phyloP scores from a whole-genome alignment of 2,797 vertebrate species.

The Eulemur rubriventer region DNA sequence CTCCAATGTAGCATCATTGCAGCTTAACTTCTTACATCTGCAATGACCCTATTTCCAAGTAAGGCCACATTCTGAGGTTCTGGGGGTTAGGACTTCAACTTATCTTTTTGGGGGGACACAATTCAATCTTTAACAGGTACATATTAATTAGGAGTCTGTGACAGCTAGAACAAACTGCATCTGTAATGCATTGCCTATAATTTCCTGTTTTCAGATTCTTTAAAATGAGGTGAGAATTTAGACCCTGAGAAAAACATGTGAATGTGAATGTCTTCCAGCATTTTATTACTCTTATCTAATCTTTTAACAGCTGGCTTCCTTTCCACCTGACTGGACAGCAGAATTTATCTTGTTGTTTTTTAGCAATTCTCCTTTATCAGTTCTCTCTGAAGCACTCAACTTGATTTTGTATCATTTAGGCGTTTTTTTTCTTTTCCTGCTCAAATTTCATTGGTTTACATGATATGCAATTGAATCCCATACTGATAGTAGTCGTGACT shows the following conservation, averaged over 20 bases:
- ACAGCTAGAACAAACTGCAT: background rate
- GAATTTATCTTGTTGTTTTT: background rate
- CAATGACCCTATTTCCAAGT: background rate
- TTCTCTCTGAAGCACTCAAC: background rate
- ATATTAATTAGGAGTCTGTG: background rate
- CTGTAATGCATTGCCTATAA: background rate
- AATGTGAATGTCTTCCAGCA: background rate
- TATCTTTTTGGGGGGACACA: background rate
- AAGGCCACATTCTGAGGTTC: background rate
- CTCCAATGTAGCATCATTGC: background rate
- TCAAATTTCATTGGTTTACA: background rate
- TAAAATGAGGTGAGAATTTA: background rate
- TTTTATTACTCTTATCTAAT: background rate
- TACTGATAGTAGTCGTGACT: background rate
- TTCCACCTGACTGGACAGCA: background rate
- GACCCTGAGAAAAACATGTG: background rate
- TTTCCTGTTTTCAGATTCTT: background rate
- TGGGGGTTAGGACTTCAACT: background rate
- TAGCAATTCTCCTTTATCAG: background rate
- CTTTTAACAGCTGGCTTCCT: background rate
- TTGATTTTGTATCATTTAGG: background rate
- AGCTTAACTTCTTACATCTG: background rate
- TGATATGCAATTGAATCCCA: background rate
- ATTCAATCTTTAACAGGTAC: background rate
- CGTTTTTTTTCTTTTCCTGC: background rate